Conservation (phyloP, 2,797 vertebrate species). For the Gila robusta region DNA sequence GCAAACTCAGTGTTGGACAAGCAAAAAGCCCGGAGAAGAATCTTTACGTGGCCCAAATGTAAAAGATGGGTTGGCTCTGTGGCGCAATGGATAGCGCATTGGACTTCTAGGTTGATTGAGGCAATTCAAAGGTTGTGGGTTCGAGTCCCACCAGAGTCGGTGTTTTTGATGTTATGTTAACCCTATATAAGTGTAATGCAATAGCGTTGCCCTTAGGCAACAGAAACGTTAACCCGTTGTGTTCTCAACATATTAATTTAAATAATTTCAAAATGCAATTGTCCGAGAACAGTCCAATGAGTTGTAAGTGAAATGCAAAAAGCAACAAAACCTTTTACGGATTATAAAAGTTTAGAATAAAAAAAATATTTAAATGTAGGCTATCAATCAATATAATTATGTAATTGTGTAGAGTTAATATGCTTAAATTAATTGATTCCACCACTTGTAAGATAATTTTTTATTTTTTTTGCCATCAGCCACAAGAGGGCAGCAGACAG, state of each 20-base stretch:
- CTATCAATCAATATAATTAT: background rate
- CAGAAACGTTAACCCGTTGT: background rate
- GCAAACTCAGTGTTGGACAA: too few species aligned
- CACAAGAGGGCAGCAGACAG: slow-evolving; percentile 1
- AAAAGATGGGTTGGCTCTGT: slow-evolving; percentile 79
- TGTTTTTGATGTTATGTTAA: background rate
- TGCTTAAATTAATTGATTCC: background rate
- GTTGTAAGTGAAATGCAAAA: background rate
- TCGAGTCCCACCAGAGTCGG: slow-evolving; percentile 87
- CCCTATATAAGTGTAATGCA: background rate
- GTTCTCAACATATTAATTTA: background rate
- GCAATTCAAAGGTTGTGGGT: slow-evolving; percentile 88
- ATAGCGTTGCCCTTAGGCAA: background rate
- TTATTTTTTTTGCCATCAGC: background rate
- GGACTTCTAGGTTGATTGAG: slow-evolving; percentile 80
- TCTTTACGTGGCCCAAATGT: accelerated
- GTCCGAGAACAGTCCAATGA: background rate
- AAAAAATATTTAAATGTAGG: too few species aligned
- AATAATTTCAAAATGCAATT: background rate
- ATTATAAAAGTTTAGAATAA: background rate
- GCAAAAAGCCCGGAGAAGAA: too few species aligned
- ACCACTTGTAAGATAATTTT: too few species aligned
- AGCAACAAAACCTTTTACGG: background rate
- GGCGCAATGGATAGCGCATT: slow-evolving; percentile 97
- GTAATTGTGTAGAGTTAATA: background rate